phyloP scores from a whole-genome alignment of 2,797 vertebrate species.

The Psittacula derbiana region DNA sequence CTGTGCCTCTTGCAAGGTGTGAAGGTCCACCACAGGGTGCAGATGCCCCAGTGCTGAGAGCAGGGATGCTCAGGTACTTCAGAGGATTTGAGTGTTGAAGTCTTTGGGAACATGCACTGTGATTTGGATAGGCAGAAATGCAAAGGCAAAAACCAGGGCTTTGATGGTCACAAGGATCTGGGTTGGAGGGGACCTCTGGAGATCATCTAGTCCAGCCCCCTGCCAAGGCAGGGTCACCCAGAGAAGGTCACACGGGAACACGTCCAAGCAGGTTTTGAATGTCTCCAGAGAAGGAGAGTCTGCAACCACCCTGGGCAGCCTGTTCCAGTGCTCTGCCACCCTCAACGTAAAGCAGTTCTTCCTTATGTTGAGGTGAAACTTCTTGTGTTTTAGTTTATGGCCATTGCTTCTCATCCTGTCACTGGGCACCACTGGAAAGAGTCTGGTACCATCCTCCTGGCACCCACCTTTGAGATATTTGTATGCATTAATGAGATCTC shows the following conservation, averaged over 20 bases:
- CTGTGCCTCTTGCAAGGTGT: neutral
- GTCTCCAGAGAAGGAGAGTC: too few species aligned
- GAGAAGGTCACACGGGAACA: too few species aligned
- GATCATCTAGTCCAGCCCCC: too few species aligned
- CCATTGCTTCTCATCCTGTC: neutral
- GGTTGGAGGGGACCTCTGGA: too few species aligned
- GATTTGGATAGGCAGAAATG: neutral
- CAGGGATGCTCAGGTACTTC: neutral
- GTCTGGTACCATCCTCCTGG: neutral
- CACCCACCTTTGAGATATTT: neutral
- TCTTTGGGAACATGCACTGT: fast-evolving
- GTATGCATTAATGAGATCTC: neutral
- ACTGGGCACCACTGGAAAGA: neutral
- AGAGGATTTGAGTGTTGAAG: neutral
- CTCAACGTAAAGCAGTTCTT: neutral
- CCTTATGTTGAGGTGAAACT: neutral
- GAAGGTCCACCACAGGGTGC: neutral
- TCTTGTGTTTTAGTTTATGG: neutral
- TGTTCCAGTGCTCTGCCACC: too few species aligned
- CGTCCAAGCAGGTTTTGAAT: too few species aligned
- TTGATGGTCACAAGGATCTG: neutral
- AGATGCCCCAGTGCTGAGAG: neutral
- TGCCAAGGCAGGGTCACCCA: too few species aligned
- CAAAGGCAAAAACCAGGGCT: neutral
- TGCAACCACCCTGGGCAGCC: too few species aligned